phyloP scores from a whole-genome alignment of 2,113 vertebrate species.

The Chaetodon trifascialis region DNA sequence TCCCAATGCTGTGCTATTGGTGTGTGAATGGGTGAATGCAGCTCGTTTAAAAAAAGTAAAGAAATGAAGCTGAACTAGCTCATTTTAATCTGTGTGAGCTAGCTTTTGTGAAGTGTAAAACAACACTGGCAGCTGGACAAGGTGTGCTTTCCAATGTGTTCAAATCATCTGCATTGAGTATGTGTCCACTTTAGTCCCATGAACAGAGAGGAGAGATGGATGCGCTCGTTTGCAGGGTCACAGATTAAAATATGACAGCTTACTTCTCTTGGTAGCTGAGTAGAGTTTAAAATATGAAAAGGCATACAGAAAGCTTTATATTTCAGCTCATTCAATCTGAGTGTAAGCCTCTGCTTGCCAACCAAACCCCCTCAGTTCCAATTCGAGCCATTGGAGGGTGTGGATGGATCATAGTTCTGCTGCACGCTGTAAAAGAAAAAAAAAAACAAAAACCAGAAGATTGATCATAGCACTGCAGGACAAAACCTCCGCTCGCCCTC shows the following conservation, averaged over 20 bases:
- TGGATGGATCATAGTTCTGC: constrained; percentile 35
- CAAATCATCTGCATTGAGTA: constrained; percentile 21
- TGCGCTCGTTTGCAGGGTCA: neutral
- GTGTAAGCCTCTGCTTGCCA: constrained; percentile 16
- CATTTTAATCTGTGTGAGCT: too few species aligned
- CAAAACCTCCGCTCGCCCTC: constrained; percentile 23
- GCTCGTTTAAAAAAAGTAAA: too few species aligned
- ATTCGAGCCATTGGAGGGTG: constrained; percentile 6
- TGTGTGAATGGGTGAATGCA: too few species aligned
- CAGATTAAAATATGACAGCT: constrained; percentile 21
- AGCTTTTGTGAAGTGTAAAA: too few species aligned
- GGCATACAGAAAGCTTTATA: constrained; percentile 4
- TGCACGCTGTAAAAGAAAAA: constrained; percentile 28
- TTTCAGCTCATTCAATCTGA: constrained; percentile 37
- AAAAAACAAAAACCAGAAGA: constrained; percentile 35
- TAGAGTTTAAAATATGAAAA: constrained; percentile 11
- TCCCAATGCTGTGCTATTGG: too few species aligned
- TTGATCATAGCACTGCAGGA: constrained; percentile 48
- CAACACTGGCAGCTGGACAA: constrained; percentile 2
- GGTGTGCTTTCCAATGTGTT: constrained; percentile 32
- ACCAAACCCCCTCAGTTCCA: constrained; percentile 22
- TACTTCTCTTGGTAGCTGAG: constrained; percentile 8
- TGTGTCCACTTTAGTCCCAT: neutral
- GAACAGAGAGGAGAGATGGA: neutral
- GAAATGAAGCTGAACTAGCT: too few species aligned